Base-by-base conservation (phyloP, 1,140 invertebrate species). In the Leguminivora glycinivorella region DNA sequence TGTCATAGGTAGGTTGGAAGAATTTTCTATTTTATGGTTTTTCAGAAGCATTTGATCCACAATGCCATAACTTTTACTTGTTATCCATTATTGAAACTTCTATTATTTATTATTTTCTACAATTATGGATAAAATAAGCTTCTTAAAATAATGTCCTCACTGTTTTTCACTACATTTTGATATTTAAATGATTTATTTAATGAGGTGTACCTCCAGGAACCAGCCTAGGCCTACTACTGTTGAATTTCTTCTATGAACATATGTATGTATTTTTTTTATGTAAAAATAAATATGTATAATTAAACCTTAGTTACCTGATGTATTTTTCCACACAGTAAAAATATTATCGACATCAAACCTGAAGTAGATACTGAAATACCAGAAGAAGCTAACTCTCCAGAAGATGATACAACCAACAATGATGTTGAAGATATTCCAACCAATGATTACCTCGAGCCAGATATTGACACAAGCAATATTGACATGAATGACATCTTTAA, bases 401-500 rank as follows among this genome's bases (percentile, higher is more conserved):
- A 68, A 14, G 67, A 22, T 26, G 22, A 17, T 12, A 24, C 22
- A 3, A n/a, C 22, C n/a, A 17, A 56, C 12, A 17, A 25, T 47
- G 67, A 68, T 68, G 22, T 31, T 17, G 43, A 47, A 12, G 47
- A 52, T 31, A 52, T 31, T 1, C 22, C 24, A 14, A 56, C 26
- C 47, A 52, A 69, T 1, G 47, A 52, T 14, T 26, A 56, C 40
- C 9, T 31, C 1, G 26, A 56, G 47, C 47, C 47, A 2, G 47
- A 22, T 1, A 4, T 52, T 19, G 47, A 52, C 17, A 47, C 43
- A 17, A n/a, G 14, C 12, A 52, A 69, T 1, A 56, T 69, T 31
- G 68, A 69, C 29, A 14, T 69, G 25, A 52, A 56, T 52, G 68
- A 69, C 25, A 25, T 69, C 4, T 69, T 69, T 10, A 69, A 69